Conservation (phyloP, 2,113 vertebrate genomes). For the Campylomormyrus numenius region DNA sequence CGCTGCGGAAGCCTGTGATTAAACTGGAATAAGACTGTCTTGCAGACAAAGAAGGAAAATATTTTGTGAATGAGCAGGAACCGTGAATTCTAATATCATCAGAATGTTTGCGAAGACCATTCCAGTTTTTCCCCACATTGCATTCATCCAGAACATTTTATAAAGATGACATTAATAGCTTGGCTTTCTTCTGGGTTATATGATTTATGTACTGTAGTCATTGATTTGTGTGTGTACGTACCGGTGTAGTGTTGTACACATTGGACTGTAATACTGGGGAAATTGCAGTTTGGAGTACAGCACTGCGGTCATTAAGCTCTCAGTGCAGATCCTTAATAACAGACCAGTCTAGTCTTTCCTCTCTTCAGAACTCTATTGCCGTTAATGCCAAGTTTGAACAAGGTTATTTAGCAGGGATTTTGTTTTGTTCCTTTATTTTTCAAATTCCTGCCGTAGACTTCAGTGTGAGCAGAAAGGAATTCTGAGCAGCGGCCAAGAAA, state of each 20-base stretch:
- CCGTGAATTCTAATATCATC: not conserved
- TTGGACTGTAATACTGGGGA: not conserved
- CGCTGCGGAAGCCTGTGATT: not conserved
- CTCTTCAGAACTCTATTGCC: not conserved
- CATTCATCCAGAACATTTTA: not conserved
- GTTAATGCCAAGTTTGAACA: conserved; percentile 12
- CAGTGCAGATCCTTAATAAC: not conserved
- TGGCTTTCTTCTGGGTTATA: not conserved
- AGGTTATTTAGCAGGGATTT: conserved; percentile 24
- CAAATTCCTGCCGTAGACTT: conserved; percentile 29
- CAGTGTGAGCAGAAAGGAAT: conserved; percentile 30
- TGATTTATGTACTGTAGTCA: not conserved
- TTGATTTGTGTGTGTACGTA: not conserved
- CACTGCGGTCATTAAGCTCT: not conserved
- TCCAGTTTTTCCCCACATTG: not conserved
- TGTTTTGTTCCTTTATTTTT: conserved; percentile 22
- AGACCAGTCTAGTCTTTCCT: not conserved
- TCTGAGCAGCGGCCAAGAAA: conserved; percentile 33
- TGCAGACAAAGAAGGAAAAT: not conserved
- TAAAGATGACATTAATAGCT: not conserved
- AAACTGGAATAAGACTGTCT: not conserved
- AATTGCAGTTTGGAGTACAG: not conserved
- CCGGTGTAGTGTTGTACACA: not conserved
- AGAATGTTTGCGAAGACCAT: not conserved
- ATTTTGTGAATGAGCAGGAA: not conserved